Evolutionary conservation across 2,797 vertebrate species (phyloP).

Genomic region (Ceyx erithaca): DNA sequence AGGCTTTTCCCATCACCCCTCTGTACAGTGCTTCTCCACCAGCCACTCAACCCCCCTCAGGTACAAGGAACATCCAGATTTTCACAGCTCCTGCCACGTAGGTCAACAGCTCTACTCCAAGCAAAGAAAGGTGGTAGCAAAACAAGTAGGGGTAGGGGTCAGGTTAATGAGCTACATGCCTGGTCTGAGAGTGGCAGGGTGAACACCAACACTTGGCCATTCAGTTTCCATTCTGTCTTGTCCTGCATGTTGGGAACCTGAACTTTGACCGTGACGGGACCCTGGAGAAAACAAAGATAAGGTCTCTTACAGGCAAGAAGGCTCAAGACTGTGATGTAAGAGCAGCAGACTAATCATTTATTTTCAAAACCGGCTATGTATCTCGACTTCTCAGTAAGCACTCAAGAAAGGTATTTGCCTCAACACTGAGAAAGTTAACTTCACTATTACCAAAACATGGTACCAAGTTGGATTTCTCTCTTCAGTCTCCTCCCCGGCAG

Average conservation of each 20-base stretch:
- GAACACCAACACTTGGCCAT: conserved; percentile 94
- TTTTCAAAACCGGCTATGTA: neutral
- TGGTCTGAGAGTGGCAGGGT: conserved; percentile 96
- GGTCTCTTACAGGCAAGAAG: neutral
- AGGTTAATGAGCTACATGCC: conserved; percentile 73
- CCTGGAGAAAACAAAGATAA: conserved; percentile 74
- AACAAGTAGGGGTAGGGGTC: neutral
- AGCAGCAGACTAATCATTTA: neutral
- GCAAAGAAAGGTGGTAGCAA: neutral
- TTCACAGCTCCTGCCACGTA: neutral
- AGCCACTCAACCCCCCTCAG: neutral
- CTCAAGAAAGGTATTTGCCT: neutral
- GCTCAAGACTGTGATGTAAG: neutral
- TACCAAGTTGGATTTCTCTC: neutral
- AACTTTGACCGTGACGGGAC: conserved; percentile 94
- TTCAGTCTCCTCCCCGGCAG: neutral
- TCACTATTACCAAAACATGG: neutral
- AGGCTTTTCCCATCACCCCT: neutral
- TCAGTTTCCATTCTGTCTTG: conserved; percentile 98
- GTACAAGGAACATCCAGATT: neutral
- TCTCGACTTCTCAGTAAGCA: neutral
- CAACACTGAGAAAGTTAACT: neutral
- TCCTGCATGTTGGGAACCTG: conserved; percentile 99
- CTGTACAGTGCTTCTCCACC: neutral
- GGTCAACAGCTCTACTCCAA: neutral